These are phyloP conservation scores for Anguilla marmorata DNA, from an alignment of 2,797 vertebrate genomes.

Conservation along the genomic window DNA sequence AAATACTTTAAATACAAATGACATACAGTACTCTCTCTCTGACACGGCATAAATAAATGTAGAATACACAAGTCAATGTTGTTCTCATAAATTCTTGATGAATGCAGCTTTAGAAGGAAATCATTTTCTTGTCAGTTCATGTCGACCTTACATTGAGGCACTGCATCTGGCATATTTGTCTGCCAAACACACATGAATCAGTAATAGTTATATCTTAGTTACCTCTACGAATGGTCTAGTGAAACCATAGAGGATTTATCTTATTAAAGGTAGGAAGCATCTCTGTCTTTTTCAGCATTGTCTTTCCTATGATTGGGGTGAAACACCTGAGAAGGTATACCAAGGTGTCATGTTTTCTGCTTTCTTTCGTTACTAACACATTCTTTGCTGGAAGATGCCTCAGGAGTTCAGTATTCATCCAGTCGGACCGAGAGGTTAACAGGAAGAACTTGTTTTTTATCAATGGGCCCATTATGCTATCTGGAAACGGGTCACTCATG, in stretches of 20 bases:
- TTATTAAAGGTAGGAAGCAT: not conserved
- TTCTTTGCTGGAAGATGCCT: constrained; percentile 19
- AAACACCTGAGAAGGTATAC: constrained; percentile 2
- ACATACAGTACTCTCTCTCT: no score
- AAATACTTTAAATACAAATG: no score
- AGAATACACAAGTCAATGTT: no score
- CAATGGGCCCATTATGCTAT: constrained; percentile 60
- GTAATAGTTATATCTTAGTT: not conserved
- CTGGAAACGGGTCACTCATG: constrained; percentile 33
- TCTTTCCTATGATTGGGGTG: not conserved
- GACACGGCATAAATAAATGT: no score
- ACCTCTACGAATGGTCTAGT: not conserved
- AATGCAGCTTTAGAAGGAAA: not conserved
- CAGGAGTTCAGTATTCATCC: constrained; percentile 45
- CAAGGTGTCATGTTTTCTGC: constrained; percentile 19
- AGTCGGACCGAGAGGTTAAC: constrained; percentile 50
- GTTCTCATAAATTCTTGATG: no score
- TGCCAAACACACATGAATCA: not conserved
- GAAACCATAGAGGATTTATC: not conserved
- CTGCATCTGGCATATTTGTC: not conserved
- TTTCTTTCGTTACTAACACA: constrained; percentile 2
- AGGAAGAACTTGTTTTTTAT: constrained; percentile 61
- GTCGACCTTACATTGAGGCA: not conserved
- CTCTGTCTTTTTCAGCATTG: not conserved
- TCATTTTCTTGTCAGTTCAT: not conserved